These are phyloP conservation scores for Clamator glandarius DNA, from an alignment of 2,797 vertebrate genomes.

Conservation along the genomic window DNA sequence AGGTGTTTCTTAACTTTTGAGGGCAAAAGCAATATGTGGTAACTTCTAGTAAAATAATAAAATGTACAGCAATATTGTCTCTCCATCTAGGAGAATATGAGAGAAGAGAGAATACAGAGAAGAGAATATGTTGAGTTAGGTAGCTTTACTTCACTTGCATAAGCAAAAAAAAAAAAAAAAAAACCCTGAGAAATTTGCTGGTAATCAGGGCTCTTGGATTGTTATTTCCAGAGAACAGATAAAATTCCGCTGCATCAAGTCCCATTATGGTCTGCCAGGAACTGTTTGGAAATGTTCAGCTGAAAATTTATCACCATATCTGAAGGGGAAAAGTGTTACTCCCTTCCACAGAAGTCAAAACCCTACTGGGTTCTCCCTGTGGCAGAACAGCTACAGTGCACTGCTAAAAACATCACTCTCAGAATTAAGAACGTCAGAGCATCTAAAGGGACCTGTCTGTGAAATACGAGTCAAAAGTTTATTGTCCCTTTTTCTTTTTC, in stretches of 20 bases:
- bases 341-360: neutral
- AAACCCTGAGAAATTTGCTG: neutral
- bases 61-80: neutral
- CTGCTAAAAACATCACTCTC: neutral
- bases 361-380: neutral
- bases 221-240: neutral
- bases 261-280: neutral
- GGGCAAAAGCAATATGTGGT: neutral
- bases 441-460: neutral
- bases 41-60: neutral
- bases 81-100: too few relatives aligned
- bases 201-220: neutral
- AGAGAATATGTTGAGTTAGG: neutral
- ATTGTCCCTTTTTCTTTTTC: neutral
- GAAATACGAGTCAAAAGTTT: neutral
- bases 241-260: neutral
- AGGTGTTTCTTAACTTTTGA: neutral
- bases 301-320: neutral
- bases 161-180: too few relatives aligned
- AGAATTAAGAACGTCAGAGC: neutral
- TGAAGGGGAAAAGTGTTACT: neutral
- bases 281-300: neutral
- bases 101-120: too few relatives aligned
- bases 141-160: too few relatives aligned
- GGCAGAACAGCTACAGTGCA: neutral